These are phyloP conservation scores for Scartelaos histophorus DNA, from an alignment of 2,113 vertebrate genomes.

Conservation along the genomic window DNA sequence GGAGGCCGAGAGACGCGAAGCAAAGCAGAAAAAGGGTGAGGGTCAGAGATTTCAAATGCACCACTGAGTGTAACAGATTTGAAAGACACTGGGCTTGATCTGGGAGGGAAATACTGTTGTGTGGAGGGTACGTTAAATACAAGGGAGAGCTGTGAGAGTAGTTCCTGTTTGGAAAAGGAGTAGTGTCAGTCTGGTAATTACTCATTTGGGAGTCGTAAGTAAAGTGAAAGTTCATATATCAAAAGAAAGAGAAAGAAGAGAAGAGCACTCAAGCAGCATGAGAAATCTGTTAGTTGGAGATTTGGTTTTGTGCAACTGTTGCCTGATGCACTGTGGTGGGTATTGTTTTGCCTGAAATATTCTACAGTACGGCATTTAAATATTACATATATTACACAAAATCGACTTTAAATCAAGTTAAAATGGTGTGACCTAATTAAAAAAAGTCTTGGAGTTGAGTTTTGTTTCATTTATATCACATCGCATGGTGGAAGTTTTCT, in stretches of 20 bases:
- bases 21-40: slow-evolving; percentile 10
- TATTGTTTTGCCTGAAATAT: too few species aligned
- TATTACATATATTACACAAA: too few species aligned
- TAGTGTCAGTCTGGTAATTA: slow-evolving; percentile 36
- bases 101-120: slow-evolving; percentile 31
- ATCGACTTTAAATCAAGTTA: too few species aligned
- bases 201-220: slow-evolving; percentile 44
- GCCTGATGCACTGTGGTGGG: too few species aligned
- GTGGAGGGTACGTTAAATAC: slow-evolving; percentile 13
- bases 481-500: too few species aligned
- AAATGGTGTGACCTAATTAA: too few species aligned
- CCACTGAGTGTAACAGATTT: slow-evolving; percentile 10
- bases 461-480: too few species aligned
- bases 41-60: background rate
- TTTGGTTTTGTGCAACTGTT: too few species aligned
- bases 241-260: slow-evolving; percentile 15
- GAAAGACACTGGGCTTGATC: slow-evolving; percentile 20
- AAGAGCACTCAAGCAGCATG: background rate
- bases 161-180: slow-evolving; percentile 16
- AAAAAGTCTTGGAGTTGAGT: too few species aligned
- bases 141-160: slow-evolving; percentile 14
- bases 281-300: too few species aligned
- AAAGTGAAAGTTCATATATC: slow-evolving; percentile 14
- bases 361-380: too few species aligned
- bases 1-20: slow-evolving; percentile 15